These are phyloP conservation scores for Drosophila bipectinata DNA, from an alignment of 1,140 invertebrate genomes.

Conservation along the genomic window DNA sequence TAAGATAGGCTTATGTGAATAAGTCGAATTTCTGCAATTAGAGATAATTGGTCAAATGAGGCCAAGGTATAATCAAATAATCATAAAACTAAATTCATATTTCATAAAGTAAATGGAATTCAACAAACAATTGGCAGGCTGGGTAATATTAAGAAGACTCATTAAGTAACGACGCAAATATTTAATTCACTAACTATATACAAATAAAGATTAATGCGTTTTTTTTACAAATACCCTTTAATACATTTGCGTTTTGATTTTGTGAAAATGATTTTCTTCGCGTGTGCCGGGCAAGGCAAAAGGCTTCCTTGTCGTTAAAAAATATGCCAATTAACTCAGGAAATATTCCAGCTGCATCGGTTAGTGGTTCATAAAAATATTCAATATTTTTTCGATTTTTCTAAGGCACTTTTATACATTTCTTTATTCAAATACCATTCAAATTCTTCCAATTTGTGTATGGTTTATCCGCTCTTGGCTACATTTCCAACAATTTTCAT, in stretches of 20 bases:
- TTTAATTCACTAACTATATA: constrained; percentile 47
- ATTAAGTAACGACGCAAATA: constrained; percentile 38
- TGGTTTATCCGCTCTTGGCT: constrained; percentile 34
- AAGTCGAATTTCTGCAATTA: constrained; percentile 21
- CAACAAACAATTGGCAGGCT: constrained; percentile 70
- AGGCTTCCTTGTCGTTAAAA: constrained; percentile 6
- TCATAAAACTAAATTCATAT: neutral
- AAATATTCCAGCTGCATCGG: constrained; percentile 14
- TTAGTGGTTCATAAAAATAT: constrained; percentile 31
- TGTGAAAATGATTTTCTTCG: constrained; percentile 55
- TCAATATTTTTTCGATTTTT: constrained; percentile 46
- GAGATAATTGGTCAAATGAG: constrained; percentile 25
- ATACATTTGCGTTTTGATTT: constrained; percentile 30
- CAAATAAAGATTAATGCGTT: constrained; percentile 20
- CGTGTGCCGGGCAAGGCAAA: constrained; percentile 42
- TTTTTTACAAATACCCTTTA: constrained; percentile 16
- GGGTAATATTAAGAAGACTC: constrained; percentile 71
- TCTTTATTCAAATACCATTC: constrained; percentile 43
- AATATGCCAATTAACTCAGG: constrained; percentile 37
- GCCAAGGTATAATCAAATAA: constrained; percentile 9
- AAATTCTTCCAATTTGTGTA: constrained; percentile 32
- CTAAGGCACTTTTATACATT: constrained; percentile 80
- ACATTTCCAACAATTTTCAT: constrained; percentile 47
- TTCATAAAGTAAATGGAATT: constrained; percentile 33
- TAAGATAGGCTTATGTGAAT: constrained; percentile 25